Base-by-base conservation (phyloP, 2,797 vertebrate species). In the Pampus argenteus region DNA sequence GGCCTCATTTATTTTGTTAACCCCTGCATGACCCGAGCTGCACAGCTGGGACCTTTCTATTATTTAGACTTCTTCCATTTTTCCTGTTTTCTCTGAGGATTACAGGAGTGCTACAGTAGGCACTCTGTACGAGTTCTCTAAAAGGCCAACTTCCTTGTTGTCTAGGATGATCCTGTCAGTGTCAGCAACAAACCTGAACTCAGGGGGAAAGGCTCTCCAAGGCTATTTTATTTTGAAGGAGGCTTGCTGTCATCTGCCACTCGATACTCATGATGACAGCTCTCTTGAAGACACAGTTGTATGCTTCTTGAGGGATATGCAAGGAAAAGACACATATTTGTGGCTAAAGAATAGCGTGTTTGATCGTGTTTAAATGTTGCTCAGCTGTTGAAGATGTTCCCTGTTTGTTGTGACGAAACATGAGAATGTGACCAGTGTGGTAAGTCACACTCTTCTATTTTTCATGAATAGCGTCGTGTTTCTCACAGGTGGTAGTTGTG, bases 171-270 rank as follows among this genome's bases (percentile, higher is more conserved):
- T 64, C 60, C 78, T 49, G 68, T 18, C 70, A 18, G 76, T 52
- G 82, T 83, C 79, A 52, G 77, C 72, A 74, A 34, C 80, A 79
- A 91, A 92, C 82, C 71, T 47, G 84, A 91, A 69, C 89, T 66
- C 66, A 36, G 64, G 72, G 76, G 61, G 74, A 80, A n/a, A n/a
- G 36, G 71, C 78, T 79, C 84, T 89, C 63, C 26, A 68, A 68
- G 64, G 50, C 28, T 59, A 89, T 94, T 76, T 76, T 57, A 93
- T 94, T 93, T 94, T 94, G 81, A 87, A 94, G 88, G 86, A 92
- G 85, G 59, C 71, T 50, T 29, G 63, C 78, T 57, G 74, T 91
- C 80, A 20, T 72, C 78, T 63, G 86, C 63, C 79, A 88, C 74
- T 84, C 3, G 66, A 88, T 88, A 76, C 82, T 69, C 51, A 42